Evolutionary conservation across 2,113 vertebrate species (phyloP), one percentile per base, ranked within the genome.

Genomic region (Sapajus apella): DNA sequence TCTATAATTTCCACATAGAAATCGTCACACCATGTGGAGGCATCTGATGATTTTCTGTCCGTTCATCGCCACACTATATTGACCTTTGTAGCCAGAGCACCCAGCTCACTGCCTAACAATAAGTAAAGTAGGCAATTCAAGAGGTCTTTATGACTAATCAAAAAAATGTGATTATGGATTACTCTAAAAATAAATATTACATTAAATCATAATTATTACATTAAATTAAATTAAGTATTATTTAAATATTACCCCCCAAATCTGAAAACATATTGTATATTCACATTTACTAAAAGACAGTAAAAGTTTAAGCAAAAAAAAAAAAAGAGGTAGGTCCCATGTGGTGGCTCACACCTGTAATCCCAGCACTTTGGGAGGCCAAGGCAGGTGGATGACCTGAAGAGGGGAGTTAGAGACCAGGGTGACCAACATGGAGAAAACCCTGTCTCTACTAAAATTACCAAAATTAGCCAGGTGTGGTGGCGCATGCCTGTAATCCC

Each of bases 11-110:
- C 61, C 50, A 5, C 4, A 11, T 37, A 68, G 47, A 30, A 47
- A 25, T 89, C 52, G 27, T 27, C 30, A 8, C 81, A 52, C 58
- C 43, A 14, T 5, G 35, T 16, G 23, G 17, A 61, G 35, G 1
- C 23, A 68, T 30, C 35, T 47, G 47, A n/a, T 61, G 45, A 17
- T 37, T 13, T 21, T 37, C 23, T 18, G 30, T 50, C 66, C 27
- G 32, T 12, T 45, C 16, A 27, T 58, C 6, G 0, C 40, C 12
- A 1, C 3, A 0, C 47, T 16, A 1, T 64, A 16, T 32, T 52
- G 61, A 27, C 21, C 45, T 72, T 79, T 84, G 61, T 8, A 87
- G 83, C 16, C 50, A 5, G 25, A 66, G 17, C 5, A 76, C 20
- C 8, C 32, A 82, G 1, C 12, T 35, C 43, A 66, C 17, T 37